These are phyloP conservation scores for Drepana arcuata DNA, from an alignment of 1,140 invertebrate species.

Conservation along the genomic window DNA sequence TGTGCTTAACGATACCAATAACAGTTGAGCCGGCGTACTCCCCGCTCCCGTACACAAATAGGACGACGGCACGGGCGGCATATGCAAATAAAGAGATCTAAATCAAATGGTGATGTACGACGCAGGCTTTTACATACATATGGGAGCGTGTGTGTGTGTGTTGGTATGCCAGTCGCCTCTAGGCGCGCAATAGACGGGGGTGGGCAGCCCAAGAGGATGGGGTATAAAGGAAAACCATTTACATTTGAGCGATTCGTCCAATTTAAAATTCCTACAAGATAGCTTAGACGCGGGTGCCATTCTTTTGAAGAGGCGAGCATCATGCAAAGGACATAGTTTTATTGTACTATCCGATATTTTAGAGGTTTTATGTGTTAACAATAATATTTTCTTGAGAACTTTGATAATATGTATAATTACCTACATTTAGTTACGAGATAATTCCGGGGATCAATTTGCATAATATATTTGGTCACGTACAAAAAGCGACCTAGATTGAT, in stretches of 20 bases:
- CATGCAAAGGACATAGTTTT: slow-evolving; percentile 50
- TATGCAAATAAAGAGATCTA: slow-evolving; percentile 50
- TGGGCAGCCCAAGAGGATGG: slow-evolving; percentile 59
- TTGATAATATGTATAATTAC: no score
- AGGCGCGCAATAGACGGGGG: slow-evolving; percentile 64
- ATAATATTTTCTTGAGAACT: no score
- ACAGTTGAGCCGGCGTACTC: slow-evolving; percentile 26
- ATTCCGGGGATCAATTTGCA: no score
- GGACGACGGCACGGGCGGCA: slow-evolving; percentile 34
- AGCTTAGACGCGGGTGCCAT: slow-evolving; percentile 70
- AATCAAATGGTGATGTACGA: slow-evolving; percentile 46
- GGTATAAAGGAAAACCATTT: slow-evolving; percentile 74
- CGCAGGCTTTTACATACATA: slow-evolving; percentile 43
- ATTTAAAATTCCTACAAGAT: slow-evolving; percentile 75
- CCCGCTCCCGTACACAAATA: slow-evolving; percentile 40
- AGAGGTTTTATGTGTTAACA: no score
- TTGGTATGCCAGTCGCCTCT: slow-evolving; percentile 69
- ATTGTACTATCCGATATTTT: slow-evolving; percentile 27
- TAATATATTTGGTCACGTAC: no score
- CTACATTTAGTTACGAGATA: no score
- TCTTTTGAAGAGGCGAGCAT: slow-evolving; percentile 63
- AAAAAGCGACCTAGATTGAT: slow-evolving; percentile 28
- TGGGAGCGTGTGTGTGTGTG: slow-evolving; percentile 51
- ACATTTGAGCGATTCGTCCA: slow-evolving; percentile 74
- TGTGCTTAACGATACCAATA: slow-evolving; percentile 49